A percentile compares a stretch with the other conserved stretches of the same genome.
These are phyloP conservation scores for Gallinago undulata DNA, from an alignment of 2,113 vertebrate genomes.

Conservation along the genomic window DNA sequence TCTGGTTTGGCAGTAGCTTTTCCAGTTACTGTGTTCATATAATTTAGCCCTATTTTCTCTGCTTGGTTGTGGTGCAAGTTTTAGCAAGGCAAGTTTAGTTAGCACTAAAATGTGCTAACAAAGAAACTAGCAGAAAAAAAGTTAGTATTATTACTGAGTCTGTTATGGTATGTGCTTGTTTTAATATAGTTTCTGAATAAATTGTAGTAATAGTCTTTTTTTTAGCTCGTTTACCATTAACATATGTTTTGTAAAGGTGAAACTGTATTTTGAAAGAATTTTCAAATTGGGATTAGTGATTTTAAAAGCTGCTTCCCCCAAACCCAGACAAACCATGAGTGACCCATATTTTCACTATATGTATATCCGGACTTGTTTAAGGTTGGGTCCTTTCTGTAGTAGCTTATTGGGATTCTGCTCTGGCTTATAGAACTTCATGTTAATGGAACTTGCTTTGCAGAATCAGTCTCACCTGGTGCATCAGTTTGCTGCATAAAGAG, in stretches of 20 bases:
- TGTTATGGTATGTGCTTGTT: neutral
- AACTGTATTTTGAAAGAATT: neutral
- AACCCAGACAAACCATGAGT: neutral
- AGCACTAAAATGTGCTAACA: neutral
- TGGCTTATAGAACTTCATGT: neutral
- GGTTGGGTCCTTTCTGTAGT: neutral
- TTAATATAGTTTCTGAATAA: neutral
- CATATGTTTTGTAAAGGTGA: neutral
- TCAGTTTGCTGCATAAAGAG: neutral
- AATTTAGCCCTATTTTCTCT: neutral
- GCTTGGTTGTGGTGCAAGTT: neutral
- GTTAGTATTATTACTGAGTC: neutral
- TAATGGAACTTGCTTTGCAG: neutral
- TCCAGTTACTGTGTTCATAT: neutral
- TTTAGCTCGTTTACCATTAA: neutral
- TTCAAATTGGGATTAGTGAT: neutral
- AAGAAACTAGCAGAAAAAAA: neutral
- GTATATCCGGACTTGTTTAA: neutral
- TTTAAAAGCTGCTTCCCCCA: neutral
- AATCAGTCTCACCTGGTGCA: neutral
- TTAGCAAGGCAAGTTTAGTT: neutral
- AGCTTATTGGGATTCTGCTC: neutral
- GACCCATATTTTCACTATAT: neutral
- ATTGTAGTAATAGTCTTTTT: neutral
- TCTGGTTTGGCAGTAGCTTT: neutral